Evolutionary conservation across 2,888 invertebrate genomes (phyloP).

Genomic region (Sabatieria punctata): DNA sequence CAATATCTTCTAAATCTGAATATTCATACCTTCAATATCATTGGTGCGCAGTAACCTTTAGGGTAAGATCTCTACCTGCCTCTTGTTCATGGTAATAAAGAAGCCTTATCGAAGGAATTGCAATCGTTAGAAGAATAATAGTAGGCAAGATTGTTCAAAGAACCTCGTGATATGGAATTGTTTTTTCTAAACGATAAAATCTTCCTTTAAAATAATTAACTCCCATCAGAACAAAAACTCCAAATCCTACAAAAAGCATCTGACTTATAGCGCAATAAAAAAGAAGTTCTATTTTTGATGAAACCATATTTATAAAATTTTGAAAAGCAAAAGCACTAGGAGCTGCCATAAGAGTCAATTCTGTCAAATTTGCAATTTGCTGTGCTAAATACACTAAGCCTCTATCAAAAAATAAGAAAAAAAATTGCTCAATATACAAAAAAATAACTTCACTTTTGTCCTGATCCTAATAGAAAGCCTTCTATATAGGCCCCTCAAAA

Average conservation of each 20-base stretch:
- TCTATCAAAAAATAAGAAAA: not conserved
- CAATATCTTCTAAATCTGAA: constrained; percentile 24
- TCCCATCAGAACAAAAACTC: not conserved
- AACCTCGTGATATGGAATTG: not conserved
- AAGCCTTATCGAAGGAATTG: constrained; percentile 21
- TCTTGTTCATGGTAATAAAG: constrained; percentile 27
- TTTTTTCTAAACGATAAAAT: not conserved
- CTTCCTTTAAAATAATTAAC: not conserved
- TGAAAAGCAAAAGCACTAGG: no score
- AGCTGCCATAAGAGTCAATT: no score
- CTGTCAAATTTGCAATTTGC: no score
- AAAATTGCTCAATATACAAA: no score
- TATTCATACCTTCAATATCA: constrained; percentile 34
- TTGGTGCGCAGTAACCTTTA: constrained; percentile 32
- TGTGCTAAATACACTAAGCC: not conserved
- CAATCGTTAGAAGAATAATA: constrained; percentile 24
- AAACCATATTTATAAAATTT: no score
- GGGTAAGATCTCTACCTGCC: constrained; percentile 18
- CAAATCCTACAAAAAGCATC: no score
- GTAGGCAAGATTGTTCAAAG: constrained; percentile 25
- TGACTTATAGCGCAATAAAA: no score
- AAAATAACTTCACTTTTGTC: no score
- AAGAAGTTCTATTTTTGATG: constrained; percentile 13
- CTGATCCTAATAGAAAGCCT: no score
- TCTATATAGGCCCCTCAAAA: not conserved